Percentiles rank a stretch among this genome's conserved stretches.
phyloP scores from a whole-genome alignment of 1,140 invertebrate species.

The Akabosia matsudoensis region DNA sequence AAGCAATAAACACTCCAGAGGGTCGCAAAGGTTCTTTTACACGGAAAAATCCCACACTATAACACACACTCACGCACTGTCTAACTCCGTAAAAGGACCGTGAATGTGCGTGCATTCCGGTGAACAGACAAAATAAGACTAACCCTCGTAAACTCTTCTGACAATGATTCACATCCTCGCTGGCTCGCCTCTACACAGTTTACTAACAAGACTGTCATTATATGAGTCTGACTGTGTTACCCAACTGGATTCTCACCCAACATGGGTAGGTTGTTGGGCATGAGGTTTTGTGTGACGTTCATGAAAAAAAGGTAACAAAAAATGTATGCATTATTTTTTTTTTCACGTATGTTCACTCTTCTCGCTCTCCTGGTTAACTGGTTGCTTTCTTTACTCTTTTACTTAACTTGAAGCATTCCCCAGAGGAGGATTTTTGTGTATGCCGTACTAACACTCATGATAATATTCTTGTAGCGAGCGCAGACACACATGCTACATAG shows the following conservation, averaged over 20 bases:
- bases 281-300: no score
- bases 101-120: constrained; percentile 19
- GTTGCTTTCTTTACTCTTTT: constrained; percentile 3
- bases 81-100: background rate
- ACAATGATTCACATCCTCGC: background rate
- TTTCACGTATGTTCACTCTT: background rate
- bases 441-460: background rate
- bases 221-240: background rate
- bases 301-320: no score
- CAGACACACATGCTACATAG: constrained; percentile 22
- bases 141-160: constrained; percentile 11
- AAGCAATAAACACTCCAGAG: background rate
- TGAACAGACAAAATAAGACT: constrained; percentile 30
- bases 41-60: background rate
- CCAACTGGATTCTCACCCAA: background rate
- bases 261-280: background rate
- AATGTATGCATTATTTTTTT: no score
- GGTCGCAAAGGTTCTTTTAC: background rate
- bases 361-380: background rate
- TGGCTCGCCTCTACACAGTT: background rate
- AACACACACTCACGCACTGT: no score
- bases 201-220: constrained; percentile 13
- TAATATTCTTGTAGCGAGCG: constrained; percentile 4
- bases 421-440: background rate
- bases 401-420: constrained; percentile 9